Evolutionary conservation across 2,888 invertebrate species (phyloP).

Genomic region (Euspilapteryx auroguttella): DNA sequence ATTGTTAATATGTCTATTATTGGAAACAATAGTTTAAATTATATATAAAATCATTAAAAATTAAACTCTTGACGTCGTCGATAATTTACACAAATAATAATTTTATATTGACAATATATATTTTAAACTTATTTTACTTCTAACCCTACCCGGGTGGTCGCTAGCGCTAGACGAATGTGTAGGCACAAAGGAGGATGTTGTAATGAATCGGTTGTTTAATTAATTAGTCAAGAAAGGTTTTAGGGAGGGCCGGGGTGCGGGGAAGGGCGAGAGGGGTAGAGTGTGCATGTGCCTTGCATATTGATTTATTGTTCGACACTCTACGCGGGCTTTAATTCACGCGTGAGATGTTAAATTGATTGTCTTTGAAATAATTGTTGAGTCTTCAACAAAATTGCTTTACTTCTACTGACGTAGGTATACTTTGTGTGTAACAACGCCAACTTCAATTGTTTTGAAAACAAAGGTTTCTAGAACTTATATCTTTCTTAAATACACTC

Average conservation of each 20-base stretch:
- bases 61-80: conserved; percentile 8
- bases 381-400: no score
- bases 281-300: conserved; percentile 54
- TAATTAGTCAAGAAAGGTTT: conserved; percentile 67
- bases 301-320: conserved; percentile 53
- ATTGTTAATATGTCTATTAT: no score
- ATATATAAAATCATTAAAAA: no score
- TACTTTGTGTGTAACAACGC: no score
- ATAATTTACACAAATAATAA: background rate
- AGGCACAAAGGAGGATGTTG: conserved; percentile 56
- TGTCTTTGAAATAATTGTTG: conserved; percentile 8
- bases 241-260: conserved; percentile 13
- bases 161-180: conserved; percentile 50
- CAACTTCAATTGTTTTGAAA: no score
- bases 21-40: no score
- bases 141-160: conserved; percentile 20
- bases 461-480: no score
- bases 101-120: background rate
- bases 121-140: no score
- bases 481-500: no score
- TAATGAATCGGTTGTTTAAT: conserved; percentile 79
- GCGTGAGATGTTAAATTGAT: conserved; percentile 57
- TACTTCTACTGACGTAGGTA: no score
- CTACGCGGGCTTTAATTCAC: no score
- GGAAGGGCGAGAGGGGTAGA: conserved; percentile 19